A percentile compares a stretch with the other conserved stretches of the same genome.
Evolutionary conservation across 2,888 invertebrate species (phyloP).

Genomic region (Microctonus brassicae): DNA sequence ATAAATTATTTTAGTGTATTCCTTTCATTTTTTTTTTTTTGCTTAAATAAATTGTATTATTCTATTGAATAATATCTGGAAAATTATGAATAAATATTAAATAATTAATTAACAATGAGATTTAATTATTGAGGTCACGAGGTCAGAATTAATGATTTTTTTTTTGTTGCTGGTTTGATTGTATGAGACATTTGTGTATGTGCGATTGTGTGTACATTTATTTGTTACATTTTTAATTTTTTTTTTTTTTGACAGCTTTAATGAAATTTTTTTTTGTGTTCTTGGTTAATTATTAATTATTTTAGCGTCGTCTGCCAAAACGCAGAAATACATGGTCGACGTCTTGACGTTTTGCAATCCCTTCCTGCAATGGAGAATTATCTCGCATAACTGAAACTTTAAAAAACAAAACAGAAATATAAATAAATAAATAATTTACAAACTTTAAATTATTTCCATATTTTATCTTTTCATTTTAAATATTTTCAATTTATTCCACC

Average conservation of each 20-base stretch:
- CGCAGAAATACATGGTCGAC: conserved; percentile 92
- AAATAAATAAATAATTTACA: too few species aligned
- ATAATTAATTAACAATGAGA: neutral
- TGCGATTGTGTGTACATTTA: conserved; percentile 1
- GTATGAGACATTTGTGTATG: neutral
- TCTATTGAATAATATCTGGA: too few species aligned
- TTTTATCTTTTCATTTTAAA: too few species aligned
- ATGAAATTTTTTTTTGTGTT: conserved; percentile 35
- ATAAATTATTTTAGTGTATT: too few species aligned
- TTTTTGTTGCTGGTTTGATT: neutral
- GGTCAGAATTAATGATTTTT: neutral
- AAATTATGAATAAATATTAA: too few species aligned
- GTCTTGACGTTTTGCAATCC: conserved; percentile 86
- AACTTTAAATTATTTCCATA: too few species aligned
- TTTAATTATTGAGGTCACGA: neutral
- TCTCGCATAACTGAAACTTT: conserved; percentile 63
- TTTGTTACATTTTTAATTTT: conserved; percentile 28
- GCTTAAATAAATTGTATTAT: too few species aligned
- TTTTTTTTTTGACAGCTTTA: conserved; percentile 26
- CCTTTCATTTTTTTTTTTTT: too few species aligned
- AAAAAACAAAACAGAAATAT: conserved; percentile 2
- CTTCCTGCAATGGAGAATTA: conserved; percentile 71
- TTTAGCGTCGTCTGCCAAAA: conserved; percentile 85
- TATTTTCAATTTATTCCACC: too few species aligned
- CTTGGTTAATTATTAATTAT: conserved; percentile 16